Evolutionary conservation across 2,113 vertebrate species (phyloP), one percentile per base, ranked within the genome.

Genomic region (Pandion haliaetus): DNA sequence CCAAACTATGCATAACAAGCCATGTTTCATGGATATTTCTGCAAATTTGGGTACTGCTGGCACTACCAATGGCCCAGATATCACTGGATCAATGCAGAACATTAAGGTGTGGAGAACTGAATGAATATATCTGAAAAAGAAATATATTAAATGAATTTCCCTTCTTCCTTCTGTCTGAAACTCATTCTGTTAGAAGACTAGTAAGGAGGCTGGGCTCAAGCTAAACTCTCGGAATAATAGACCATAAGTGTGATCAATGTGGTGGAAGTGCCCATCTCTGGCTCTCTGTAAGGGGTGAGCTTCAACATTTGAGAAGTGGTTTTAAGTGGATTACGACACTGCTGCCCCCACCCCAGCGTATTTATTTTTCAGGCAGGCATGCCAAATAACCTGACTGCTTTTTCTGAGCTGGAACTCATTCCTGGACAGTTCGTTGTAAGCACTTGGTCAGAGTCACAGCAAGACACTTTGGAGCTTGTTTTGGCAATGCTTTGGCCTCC

Each of bases 1-100:
- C 91, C 93, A 96, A 91, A 70, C 55, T 82, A 16, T 58, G 70
- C 54, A 85, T 79, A 95, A 92, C 38, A 86, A 94, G 54, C 31
- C 57, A 40, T 8, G 36, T 91, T 94, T 96, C 55, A 38, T 62
- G 74, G 49, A 24, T 88, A 42, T 74, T 90, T 88, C 74, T 26
- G 55, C 70, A 83, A 94, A 94, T 90, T 66, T 90, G 69, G 78
- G 91, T 55, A 50, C 24, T 94, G 50, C 40, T 85, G 45, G 38
- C 70, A 87, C 32, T 23, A 26, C 44, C 20, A 74, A 32, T 38
- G 66, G 54, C 32, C 45, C 38, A 94, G 45, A 66, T 70, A 71
- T 82, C 67, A 77, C 40, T n/a, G 66, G 45, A 76, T 69, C 57
- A 14, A 45, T 61, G 54, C 24, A 90, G 58, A 87, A 28, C 50